Percentiles rank a stretch among this genome's conserved stretches.
phyloP scores from a whole-genome alignment of 2,797 vertebrate genomes.

The Propithecus perrieri region DNA sequence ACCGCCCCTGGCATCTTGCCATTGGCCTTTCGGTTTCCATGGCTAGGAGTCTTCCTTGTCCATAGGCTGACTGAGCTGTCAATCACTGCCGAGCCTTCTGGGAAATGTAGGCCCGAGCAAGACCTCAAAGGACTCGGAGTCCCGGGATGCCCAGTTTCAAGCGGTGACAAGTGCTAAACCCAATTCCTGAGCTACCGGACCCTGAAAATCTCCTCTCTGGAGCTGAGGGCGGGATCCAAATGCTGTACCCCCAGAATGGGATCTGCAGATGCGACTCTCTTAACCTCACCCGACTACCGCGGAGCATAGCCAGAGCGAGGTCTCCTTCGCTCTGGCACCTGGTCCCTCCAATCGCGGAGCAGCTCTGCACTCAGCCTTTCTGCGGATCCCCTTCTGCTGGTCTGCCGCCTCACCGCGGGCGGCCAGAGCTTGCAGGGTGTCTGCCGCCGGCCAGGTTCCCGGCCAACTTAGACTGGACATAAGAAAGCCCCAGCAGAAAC shows the following conservation, averaged over 20 bases:
- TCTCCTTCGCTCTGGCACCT: not conserved
- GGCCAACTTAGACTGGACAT: not conserved
- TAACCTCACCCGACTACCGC: not conserved
- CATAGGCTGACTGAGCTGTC: not conserved
- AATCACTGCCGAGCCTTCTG: not conserved
- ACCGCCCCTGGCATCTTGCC: not conserved
- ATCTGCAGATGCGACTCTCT: not conserved
- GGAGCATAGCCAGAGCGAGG: not conserved
- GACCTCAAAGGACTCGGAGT: not conserved
- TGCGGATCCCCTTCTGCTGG: not conserved
- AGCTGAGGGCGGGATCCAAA: not conserved
- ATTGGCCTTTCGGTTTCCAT: not conserved
- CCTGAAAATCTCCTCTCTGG: not conserved
- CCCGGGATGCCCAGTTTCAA: fast-evolving
- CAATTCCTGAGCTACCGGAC: not conserved
- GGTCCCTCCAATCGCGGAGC: not conserved
- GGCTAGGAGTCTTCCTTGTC: not conserved
- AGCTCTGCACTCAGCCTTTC: not conserved
- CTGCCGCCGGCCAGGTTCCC: not conserved
- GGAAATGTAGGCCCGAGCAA: constrained; percentile 51
- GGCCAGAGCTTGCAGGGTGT: not conserved
- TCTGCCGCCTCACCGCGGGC: fast-evolving
- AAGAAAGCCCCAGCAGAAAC: not conserved
- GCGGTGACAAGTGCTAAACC: not conserved
- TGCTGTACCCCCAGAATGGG: not conserved